Percentiles rank a stretch among this genome's conserved stretches.
These are phyloP conservation scores for Neogobius melanostomus DNA, from an alignment of 2,113 vertebrate genomes.

Conservation along the genomic window DNA sequence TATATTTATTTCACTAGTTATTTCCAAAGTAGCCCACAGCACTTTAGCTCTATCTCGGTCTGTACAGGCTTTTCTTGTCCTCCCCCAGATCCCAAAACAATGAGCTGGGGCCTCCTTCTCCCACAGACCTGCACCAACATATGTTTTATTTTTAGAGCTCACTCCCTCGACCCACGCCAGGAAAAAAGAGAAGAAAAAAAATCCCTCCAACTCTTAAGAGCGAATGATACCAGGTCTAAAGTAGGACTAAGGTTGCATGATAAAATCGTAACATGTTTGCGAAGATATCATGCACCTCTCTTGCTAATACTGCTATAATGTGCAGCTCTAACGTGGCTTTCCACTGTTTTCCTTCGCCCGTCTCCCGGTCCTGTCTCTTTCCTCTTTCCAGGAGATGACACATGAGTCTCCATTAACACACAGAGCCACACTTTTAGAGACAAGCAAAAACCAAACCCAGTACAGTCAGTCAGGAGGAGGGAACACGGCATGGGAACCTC, in stretches of 20 bases:
- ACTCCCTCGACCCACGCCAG: slow-evolving; percentile 55
- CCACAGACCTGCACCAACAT: slow-evolving; percentile 74
- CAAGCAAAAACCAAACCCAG: slow-evolving; percentile 47
- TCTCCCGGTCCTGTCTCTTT: slow-evolving; percentile 3
- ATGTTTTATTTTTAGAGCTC: slow-evolving; percentile 80
- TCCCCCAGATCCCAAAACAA: slow-evolving; percentile 76
- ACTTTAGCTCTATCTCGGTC: slow-evolving; percentile 23
- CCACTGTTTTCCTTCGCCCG: slow-evolving; percentile 3
- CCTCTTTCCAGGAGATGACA: slow-evolving; percentile 60
- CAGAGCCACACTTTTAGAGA: slow-evolving; percentile 16
- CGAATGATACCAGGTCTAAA: slow-evolving; percentile 29
- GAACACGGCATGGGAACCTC: slow-evolving; percentile 51
- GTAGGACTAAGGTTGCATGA: neutral
- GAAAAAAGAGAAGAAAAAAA: slow-evolving; percentile 47
- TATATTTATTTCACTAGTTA: neutral
- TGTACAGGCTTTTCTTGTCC: slow-evolving; percentile 54
- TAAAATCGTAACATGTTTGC: neutral
- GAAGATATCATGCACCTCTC: neutral
- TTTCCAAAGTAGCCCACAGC: slow-evolving; percentile 7
- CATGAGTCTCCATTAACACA: slow-evolving; percentile 52
- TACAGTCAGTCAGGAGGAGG: slow-evolving; percentile 57
- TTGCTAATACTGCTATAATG: neutral
- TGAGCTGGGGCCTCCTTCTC: slow-evolving; percentile 65
- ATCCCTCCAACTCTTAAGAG: slow-evolving; percentile 50
- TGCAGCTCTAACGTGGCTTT: neutral